These are phyloP conservation scores for Paralichthys olivaceus DNA, from an alignment of 2,113 vertebrate species.

Conservation along the genomic window DNA sequence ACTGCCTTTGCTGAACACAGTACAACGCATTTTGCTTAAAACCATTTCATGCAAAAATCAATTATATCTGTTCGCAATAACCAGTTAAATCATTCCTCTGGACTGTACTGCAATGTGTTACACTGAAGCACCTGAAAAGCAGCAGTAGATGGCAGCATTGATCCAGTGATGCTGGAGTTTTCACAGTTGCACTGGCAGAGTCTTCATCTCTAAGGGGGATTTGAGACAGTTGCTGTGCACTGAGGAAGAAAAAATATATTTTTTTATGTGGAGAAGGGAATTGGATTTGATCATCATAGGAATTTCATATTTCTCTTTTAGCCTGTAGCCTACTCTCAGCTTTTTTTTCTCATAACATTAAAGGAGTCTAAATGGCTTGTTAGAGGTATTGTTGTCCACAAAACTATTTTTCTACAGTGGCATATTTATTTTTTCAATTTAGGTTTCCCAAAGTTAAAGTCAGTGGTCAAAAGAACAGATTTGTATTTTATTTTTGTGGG, in stretches of 20 bases:
- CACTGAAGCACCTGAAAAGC: not conserved
- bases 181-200: not conserved
- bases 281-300: constrained; percentile 39
- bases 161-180: constrained; percentile 35
- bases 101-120: not conserved
- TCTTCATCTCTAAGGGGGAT: constrained; percentile 21
- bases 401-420: not conserved
- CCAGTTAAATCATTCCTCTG: not conserved
- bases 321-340: constrained; percentile 32
- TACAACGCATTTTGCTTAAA: not conserved
- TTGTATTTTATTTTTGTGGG: not conserved
- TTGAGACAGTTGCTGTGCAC: constrained; percentile 32
- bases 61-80: not conserved
- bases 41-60: not conserved
- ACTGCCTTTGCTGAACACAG: not conserved
- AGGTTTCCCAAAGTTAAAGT: not conserved
- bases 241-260: not conserved
- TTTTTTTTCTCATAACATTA: constrained; percentile 8
- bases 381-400: not conserved
- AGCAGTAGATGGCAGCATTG: constrained; percentile 81
- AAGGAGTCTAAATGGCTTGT: constrained; percentile 24
- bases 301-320: constrained; percentile 48
- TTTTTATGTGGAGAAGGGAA: constrained; percentile 8
- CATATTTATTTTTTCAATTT: constrained; percentile 6
- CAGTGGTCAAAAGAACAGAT: not conserved